Evolutionary conservation across 2,797 vertebrate genomes (phyloP), one percentile per base, ranked within the genome.

Genomic region (Leptatherina wallacei): DNA sequence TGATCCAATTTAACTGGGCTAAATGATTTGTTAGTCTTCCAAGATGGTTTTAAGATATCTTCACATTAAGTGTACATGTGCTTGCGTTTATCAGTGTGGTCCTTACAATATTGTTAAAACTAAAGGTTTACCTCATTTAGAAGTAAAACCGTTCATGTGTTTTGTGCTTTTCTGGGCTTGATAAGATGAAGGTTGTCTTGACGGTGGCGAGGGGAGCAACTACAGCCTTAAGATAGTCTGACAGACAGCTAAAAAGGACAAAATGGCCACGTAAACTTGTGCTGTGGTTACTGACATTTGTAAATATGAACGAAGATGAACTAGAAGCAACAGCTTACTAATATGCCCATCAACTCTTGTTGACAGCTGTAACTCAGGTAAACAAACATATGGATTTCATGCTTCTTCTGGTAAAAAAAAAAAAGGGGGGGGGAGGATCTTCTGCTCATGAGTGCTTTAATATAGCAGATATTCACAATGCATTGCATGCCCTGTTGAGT

Each of bases 111-210:
- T 30, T 20, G 27, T 24, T 24, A 42, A 51, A 56, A 40, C n/a
- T 49, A 49, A 52, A 62, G 24, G 33, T 57, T 30, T 22, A 7
- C 5, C 27, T 59, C 57, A 1, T 30, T 56, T 69, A 12, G 38
- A 51, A 32, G 35, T 65, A 22, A 35, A 20, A 38, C 40, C 27
- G 2, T 38, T 44, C 29, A 40, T 57, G 20, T 22, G 24, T 61
- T 76, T 68, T 85, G 82, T 84, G 85, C 87, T 89, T 87, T 78
- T 80, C 79, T 79, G 73, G 70, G 68, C 36, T 82, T 73, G 73
- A 79, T 77, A 63, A 76, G 51, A 69, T 65, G 44, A 80, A 60
- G 83, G 82, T 75, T 82, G 87, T 82, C 87, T 84, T 79, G 64
- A 75, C 63, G 60, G 47, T 2, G 33, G 66, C 60, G 61, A 62